Conservation (phyloP, 2,888 invertebrate genomes). For the Himalopsyche tibetana region DNA sequence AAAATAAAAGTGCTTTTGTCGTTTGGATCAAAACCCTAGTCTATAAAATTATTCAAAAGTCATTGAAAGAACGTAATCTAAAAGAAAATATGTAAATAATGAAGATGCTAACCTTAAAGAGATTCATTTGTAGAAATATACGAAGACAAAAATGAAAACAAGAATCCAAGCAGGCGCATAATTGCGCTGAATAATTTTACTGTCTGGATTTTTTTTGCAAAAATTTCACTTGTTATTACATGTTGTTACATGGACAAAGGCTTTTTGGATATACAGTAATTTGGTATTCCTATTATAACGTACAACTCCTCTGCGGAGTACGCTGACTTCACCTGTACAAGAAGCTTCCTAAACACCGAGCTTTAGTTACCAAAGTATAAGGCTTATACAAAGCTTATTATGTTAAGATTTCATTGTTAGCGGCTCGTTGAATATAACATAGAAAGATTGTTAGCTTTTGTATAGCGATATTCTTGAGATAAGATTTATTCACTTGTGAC, state of each 20-base stretch:
- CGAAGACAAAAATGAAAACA: background rate
- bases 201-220: background rate
- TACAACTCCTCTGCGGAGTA: conserved; percentile 19
- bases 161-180: background rate
- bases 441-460: conserved; percentile 48
- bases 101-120: too few relatives aligned
- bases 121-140: too few relatives aligned
- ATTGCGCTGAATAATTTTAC: background rate
- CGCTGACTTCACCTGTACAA: conserved; percentile 49
- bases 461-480: conserved; percentile 31
- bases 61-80: too few relatives aligned
- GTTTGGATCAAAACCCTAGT: too few relatives aligned
- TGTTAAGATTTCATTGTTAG: conserved; percentile 58
- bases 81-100: too few relatives aligned
- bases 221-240: conserved; percentile 11
- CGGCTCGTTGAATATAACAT: conserved; percentile 54
- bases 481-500: conserved; percentile 39
- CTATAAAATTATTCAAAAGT: too few relatives aligned
- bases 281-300: conserved; percentile 56
- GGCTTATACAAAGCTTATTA: conserved; percentile 56
- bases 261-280: conserved; percentile 47
- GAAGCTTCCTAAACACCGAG: conserved; percentile 54
- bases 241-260: conserved; percentile 21
- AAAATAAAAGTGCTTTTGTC: too few relatives aligned
- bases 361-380: conserved; percentile 51